Evolutionary conservation across 2,888 invertebrate species (phyloP).

Genomic region (Cosmorhoe ocellata): DNA sequence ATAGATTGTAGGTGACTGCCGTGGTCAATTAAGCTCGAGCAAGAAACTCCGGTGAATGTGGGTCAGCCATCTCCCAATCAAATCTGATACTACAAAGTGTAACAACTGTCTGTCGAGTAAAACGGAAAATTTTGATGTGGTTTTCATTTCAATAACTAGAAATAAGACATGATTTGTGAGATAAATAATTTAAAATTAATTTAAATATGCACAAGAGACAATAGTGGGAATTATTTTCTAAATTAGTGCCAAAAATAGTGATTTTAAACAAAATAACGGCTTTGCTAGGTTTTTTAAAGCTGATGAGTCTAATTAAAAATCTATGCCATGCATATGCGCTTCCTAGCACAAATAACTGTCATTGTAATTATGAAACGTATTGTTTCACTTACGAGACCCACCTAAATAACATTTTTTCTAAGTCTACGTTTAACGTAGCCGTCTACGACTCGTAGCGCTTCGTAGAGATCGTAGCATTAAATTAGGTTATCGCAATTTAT

Average conservation of each 20-base stretch:
- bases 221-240: no score
- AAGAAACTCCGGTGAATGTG: constrained; percentile 52
- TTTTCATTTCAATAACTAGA: constrained; percentile 10
- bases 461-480: constrained; percentile 6
- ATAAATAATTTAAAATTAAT: background rate
- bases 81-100: constrained; percentile 41
- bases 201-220: no score
- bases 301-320: no score
- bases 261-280: no score
- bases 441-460: constrained; percentile 22
- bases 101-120: constrained; percentile 8
- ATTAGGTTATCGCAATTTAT: background rate
- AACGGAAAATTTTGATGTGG: constrained; percentile 11
- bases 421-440: constrained; percentile 9
- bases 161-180: background rate
- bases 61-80: constrained; percentile 52
- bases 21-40: constrained; percentile 65
- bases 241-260: no score
- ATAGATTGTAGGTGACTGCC: constrained; percentile 60
- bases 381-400: no score
- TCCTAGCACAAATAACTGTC: no score
- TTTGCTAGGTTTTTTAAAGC: no score
- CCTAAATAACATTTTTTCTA: no score
- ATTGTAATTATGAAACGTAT: no score
- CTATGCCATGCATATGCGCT: no score